Evolutionary conservation across 2,797 vertebrate genomes (phyloP).

Genomic region (Myioborus miniatus): DNA sequence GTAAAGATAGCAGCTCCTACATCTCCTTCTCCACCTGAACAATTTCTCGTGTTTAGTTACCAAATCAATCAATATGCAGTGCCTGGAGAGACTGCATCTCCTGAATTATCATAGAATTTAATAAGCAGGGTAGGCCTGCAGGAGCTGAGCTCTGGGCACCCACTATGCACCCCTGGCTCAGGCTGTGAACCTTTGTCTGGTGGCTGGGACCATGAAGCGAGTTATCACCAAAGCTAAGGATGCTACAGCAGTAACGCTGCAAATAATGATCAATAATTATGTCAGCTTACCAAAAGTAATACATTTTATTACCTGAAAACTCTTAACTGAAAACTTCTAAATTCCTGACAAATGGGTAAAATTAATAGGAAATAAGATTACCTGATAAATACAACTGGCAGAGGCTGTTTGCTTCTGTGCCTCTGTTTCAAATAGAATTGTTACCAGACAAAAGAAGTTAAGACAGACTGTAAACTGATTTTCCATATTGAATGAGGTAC

Average conservation of each 20-base stretch:
- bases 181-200: background rate
- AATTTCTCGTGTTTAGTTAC: background rate
- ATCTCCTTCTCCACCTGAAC: background rate
- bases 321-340: background rate
- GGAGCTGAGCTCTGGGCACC: background rate
- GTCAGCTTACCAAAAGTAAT: background rate
- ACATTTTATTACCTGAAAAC: background rate
- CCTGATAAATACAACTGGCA: background rate
- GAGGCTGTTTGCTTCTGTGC: background rate
- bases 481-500: background rate
- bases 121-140: background rate
- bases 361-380: background rate
- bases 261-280: background rate
- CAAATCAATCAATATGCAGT: background rate
- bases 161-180: accelerated
- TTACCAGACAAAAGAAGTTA: background rate
- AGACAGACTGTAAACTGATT: background rate
- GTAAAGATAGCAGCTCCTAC: background rate
- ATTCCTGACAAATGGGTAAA: background rate
- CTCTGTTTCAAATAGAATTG: background rate
- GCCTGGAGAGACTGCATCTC: background rate
- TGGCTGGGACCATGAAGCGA: background rate
- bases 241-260: background rate
- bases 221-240: background rate
- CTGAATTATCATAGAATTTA: background rate